Base-by-base conservation (phyloP, 2,888 invertebrate species). In the Atethmia centrago region DNA sequence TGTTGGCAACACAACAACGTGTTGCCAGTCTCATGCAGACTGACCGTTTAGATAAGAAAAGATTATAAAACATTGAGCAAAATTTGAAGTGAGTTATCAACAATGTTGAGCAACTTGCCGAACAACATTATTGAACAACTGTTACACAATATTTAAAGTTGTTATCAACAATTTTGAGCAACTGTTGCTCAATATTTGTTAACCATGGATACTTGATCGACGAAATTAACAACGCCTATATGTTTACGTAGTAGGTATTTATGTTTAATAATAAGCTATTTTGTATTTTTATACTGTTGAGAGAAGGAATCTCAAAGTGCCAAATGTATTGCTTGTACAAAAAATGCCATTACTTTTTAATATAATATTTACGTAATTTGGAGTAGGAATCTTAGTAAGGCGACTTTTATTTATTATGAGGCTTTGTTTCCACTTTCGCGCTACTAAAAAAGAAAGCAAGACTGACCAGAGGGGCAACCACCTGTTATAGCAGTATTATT, bases 311-410 rank as follows among this genome's bases (percentile, higher is more conserved):
- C 93, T 94, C 93, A 83, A 86, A 88, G 94, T 95, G 94, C 95
- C 94, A 95, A 94, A 94, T 88, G 86, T 79, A 84, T 90, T 90
- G 91, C 90, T 92, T 93, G 92, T 94, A 94, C 91, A 94, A 94
- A 92, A 91, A 86, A 89, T 93, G 94, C 93, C 93, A 93, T 93
- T 90, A 86, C 82, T 81, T 86, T 85, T 83, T 86, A 83, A 73
- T 79, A 69, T 85, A 74, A 36, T 36, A 36, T 36, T 36, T 68
- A 82, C 69, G 51, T 81, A 36, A 42, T 71, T 72, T 65, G 85
- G 67, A 77, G 70, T 77, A 70, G 42, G 72, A 72, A 79, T 71
- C 58, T 81, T 82, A 75, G 68, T 83, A 47, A 49, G 51, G 42
- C 31, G 53, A 73, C 10, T 59, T 79, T 75, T 71, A 79, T 76